Percentiles rank a stretch among this genome's conserved stretches.
phyloP scores from a whole-genome alignment of 2,888 invertebrate genomes.

The Oscheius sp. region DNA sequence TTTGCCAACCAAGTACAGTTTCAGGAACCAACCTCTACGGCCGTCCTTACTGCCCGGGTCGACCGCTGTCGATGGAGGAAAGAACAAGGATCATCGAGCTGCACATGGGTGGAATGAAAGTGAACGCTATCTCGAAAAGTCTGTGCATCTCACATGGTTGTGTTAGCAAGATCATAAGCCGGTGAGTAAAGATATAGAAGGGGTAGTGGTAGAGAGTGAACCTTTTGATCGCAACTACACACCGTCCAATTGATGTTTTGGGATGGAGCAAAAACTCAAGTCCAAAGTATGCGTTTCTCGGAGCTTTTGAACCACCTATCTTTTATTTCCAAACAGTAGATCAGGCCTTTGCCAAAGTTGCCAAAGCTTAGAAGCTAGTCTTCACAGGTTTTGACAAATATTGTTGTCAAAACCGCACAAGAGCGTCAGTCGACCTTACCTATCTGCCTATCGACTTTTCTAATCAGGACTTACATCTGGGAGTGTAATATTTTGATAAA shows the following conservation, averaged over 20 bases:
- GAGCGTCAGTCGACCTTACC: no score
- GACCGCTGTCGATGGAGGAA: constrained; percentile 72
- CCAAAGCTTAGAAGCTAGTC: neutral
- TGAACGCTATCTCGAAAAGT: constrained; percentile 71
- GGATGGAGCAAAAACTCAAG: neutral
- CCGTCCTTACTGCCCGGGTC: constrained; percentile 70
- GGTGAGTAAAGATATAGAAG: constrained; percentile 40
- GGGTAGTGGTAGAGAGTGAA: neutral
- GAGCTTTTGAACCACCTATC: no score
- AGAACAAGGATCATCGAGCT: constrained; percentile 66
- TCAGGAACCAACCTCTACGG: constrained; percentile 71
- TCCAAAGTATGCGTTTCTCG: no score
- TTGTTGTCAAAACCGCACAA: no score
- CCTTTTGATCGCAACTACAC: neutral
- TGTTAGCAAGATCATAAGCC: constrained; percentile 71
- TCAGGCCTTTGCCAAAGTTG: neutral
- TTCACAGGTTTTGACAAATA: no score
- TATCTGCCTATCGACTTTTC: no score
- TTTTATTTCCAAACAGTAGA: neutral
- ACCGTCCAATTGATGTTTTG: neutral
- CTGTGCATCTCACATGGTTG: constrained; percentile 72
- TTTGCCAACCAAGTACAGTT: constrained; percentile 9
- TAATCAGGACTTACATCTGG: no score
- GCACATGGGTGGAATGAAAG: constrained; percentile 70
- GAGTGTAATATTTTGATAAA: no score